Evolutionary conservation across 2,888 invertebrate genomes (phyloP), one percentile per base, ranked within the genome.

Genomic region (Hirudinaria manillensis): DNA sequence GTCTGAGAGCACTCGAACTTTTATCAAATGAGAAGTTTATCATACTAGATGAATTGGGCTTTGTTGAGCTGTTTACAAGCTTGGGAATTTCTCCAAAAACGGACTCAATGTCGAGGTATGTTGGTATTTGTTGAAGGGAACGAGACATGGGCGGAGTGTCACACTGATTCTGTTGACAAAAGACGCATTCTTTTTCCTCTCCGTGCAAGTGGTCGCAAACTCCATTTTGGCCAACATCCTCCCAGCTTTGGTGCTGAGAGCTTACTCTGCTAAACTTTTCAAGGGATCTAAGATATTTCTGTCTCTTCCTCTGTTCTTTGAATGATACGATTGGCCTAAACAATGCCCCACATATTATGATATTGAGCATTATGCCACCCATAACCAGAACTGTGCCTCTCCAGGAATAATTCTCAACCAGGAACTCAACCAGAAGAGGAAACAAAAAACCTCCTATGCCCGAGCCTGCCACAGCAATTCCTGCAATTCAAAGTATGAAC

Each of bases 391-490:
- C 78, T 0, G 84, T 81, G 6, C 85, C 85, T 71, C 83, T 79
- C 85, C 84, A 85, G 13, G 82, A 81, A 78, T 85, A 85, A 65
- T 77, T 70, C 21, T 80, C 78, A 32, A 84, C 81, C 61, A 85
- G 79, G 61, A 78, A 80, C 70, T 84, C 82, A 29, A 81, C 81
- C 21, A 85, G 77, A 2, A 84, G 84, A 19, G 84, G 83, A 79
- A 84, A 83, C 4, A 83, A 76, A 77, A 84, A 83, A 4, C 84
- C 84, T 36, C 85, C 85, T 36, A 84, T 82, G 24, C 85, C 85
- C 38, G 84, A 83, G 1, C 85, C 85, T 77, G 84, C 84, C 0
- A 85, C 84, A n/a, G 85, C 80, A n/a, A 85, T 53, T 45, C 78
- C 78, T 78, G 78, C 13, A 61, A 55, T 10, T n/a, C 3, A 71